Conservation (phyloP, 2,797 vertebrate species). For the Cercopithecus petaurista region DNA sequence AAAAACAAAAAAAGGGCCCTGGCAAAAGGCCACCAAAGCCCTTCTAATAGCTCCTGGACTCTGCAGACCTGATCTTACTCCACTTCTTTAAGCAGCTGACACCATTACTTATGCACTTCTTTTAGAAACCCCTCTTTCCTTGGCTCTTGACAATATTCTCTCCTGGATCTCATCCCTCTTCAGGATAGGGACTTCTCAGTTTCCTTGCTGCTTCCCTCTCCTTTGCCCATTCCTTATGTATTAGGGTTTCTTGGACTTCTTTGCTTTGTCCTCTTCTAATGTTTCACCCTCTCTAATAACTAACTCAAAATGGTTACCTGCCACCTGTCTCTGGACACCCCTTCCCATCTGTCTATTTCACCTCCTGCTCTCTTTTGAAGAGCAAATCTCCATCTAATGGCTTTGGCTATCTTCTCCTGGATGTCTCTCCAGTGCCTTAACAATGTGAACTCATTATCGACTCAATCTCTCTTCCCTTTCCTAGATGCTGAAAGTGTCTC, state of each 20-base stretch:
- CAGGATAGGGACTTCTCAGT: not conserved
- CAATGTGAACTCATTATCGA: not conserved
- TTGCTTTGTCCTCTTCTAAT: not conserved
- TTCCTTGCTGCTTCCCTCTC: not conserved
- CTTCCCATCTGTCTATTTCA: not conserved
- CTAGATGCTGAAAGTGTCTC: not conserved
- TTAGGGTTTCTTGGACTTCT: not conserved
- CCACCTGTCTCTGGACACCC: not conserved
- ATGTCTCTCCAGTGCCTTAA: not conserved
- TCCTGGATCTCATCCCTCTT: not conserved
- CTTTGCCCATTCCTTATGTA: not conserved
- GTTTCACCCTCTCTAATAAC: not conserved
- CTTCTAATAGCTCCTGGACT: not conserved
- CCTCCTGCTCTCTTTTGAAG: not conserved
- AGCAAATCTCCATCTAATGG: not conserved
- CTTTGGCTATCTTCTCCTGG: not conserved
- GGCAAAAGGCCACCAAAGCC: not conserved
- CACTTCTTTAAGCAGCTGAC: not conserved
- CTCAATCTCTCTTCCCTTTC: not conserved
- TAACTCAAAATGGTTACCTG: not conserved
- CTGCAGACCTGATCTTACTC: not conserved
- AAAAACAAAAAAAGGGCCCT: too few relatives aligned
- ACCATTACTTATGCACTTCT: too few relatives aligned
- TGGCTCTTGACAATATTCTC: not conserved
- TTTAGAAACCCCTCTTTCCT: not conserved